Evolutionary conservation across 2,888 invertebrate genomes (phyloP).

Genomic region (Tetragonula carbonaria): DNA sequence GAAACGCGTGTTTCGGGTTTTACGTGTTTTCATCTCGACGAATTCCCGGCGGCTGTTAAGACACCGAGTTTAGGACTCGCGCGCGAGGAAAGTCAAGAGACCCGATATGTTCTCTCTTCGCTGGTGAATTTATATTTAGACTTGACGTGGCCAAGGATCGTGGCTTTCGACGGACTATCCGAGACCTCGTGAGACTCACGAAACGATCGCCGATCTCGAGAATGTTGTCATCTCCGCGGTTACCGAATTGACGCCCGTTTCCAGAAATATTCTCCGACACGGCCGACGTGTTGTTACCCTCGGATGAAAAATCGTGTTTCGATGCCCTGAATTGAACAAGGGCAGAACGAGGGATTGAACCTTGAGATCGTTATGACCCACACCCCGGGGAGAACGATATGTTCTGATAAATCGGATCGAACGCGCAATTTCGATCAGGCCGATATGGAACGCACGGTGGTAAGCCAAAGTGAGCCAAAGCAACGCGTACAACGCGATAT

Average conservation of each 20-base stretch:
- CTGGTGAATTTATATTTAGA: constrained; percentile 75
- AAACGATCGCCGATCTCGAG: constrained; percentile 24
- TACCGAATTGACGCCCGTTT: background rate
- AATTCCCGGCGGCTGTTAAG: background rate
- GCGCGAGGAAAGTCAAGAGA: constrained; percentile 57
- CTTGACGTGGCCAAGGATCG: constrained; percentile 67
- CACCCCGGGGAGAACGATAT: too few species aligned
- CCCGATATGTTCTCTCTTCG: constrained; percentile 36
- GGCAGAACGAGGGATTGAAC: too few species aligned
- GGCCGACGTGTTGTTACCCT: background rate
- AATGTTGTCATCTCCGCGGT: background rate
- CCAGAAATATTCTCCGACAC: background rate
- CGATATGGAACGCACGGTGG: background rate
- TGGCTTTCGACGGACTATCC: constrained; percentile 40
- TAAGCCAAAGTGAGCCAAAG: constrained; percentile 39
- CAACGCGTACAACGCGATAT: constrained; percentile 59
- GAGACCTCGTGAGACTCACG: constrained; percentile 31
- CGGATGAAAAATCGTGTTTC: background rate
- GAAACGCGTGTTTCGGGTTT: background rate
- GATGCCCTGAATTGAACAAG: too few species aligned
- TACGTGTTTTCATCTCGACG: background rate
- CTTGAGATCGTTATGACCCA: too few species aligned
- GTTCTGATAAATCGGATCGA: background rate
- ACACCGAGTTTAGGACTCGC: too few species aligned
- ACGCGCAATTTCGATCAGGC: constrained; percentile 26